Base-by-base conservation (phyloP, 2,888 invertebrate species). In the Polyommatus icarus region DNA sequence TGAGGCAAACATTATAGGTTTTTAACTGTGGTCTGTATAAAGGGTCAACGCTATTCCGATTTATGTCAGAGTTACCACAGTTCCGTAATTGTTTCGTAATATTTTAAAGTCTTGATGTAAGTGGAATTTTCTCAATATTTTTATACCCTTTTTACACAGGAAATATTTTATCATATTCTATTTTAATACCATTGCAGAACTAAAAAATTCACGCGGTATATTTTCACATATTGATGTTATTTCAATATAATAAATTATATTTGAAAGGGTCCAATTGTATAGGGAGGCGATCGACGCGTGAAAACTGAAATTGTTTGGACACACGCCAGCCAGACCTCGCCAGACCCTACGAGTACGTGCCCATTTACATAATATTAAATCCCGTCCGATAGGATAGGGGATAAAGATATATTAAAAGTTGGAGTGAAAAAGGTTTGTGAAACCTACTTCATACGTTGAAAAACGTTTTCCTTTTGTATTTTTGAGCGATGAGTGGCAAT, bases 291-390 rank as follows among this genome's bases (percentile, higher is more conserved):
- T n/a, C 67, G 78, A 75, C 59, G 79, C 84, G 83, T 81, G 84
- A 84, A 83, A 84, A 85, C 84, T 85, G 83, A 83, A 84, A 85
- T 85, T 83, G 83, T 83, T 85, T 86, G 86, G 86, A 83, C 80
- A 77, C 78, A 76, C 76, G 85, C 85, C 85, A 86, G 81, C 67
- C 73, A 10, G 72, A 46, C 40, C 72, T n/a, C 73, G 12, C 40
- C 73, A 50, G 75, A 54, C 75, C 72, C 54, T 78, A 76, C 78
- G 78, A 78, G 78, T 78, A 76, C 78, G 78, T 79, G 78, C 77
- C 73, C 78, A 81, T 82, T 81, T 81, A 80, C 81, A 81, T 81
- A 82, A 82, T 81, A 80, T 78, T 81, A 79, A 79, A 77, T 78
- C 79, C 78, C 77, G 78, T 76, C 78, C 71, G 73, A 76, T 75